Base-by-base conservation (phyloP, 2,113 vertebrate genomes). In the Nothoprocta perdicaria region DNA sequence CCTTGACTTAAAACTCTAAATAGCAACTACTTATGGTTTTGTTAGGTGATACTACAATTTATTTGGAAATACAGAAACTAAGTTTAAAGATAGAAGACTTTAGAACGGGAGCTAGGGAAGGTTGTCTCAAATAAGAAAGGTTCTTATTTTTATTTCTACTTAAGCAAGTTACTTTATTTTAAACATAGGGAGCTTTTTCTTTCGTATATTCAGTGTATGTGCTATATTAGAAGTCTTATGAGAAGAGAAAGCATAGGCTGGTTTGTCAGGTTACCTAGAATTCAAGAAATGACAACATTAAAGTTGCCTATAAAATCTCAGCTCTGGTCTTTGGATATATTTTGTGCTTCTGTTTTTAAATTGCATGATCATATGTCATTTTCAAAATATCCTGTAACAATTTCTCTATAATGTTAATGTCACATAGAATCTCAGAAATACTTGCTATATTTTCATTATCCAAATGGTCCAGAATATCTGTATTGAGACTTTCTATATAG, bases 331-430 rank as follows among this genome's bases (percentile, higher is more conserved):
- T 6, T 72, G 38, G 38, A 55, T 78, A 9, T 55, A 12, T 48
- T 88, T 92, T 86, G n/a, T 84, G 21, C n/a, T 83, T 66, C 55
- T 52, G 6, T 57, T 91, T 81, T 68, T 55, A 68, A 93, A 75
- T 45, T 6, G n/a, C 5, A 7, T 23, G 61, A 35, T 86, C 23
- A 23, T 24, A 11, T 79, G 17, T 29, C 48, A 38, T 79, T 91
- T 48, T 72, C 78, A 57, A 82, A 93, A 85, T 1, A 57, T 6
- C 23, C 33, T 61, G 0, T 65, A 53, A 76, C 7, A 2, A 15
- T 73, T 83, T 73, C 72, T 41, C n/a, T 63, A 2, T 81, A 14
- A 35, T 50, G 10, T 33, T 83, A 48, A 57, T 61, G 6, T 83
- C n/a, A 4, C 9, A 10, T 60, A 10, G 66, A 63, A 50, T 63